Evolutionary conservation across 1,140 invertebrate genomes (phyloP).

Genomic region (Heliconius nattereri): DNA sequence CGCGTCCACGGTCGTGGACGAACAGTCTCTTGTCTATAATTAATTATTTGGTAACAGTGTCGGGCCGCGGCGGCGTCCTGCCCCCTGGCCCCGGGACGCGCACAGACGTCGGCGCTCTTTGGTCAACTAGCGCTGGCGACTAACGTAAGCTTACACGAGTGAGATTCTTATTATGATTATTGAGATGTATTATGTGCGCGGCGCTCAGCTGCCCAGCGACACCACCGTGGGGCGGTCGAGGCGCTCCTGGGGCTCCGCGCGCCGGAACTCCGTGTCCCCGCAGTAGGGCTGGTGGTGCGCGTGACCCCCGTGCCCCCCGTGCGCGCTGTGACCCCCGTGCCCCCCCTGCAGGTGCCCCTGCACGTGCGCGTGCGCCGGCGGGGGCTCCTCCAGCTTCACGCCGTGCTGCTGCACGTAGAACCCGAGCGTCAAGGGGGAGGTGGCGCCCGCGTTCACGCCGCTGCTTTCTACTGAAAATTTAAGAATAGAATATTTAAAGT

Average conservation of each 20-base stretch:
- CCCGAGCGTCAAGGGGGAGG: conserved; percentile 47
- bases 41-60: conserved; percentile 59
- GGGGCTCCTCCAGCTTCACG: conserved; percentile 67
- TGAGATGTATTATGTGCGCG: conserved; percentile 26
- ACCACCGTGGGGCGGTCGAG: conserved; percentile 68
- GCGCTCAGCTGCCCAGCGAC: conserved; percentile 70
- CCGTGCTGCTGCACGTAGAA: conserved; percentile 54
- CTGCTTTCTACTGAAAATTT: conserved; percentile 11
- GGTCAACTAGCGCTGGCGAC: conserved; percentile 55
- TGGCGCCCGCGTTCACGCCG: conserved; percentile 34
- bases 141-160: conserved; percentile 54
- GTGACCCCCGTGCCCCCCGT: conserved; percentile 29
- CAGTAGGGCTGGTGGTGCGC: conserved; percentile 48
- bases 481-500: background rate
- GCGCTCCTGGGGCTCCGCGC: conserved; percentile 52
- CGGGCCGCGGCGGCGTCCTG: background rate
- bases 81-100: background rate
- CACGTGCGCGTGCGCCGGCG: conserved; percentile 51
- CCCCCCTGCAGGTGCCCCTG: conserved; percentile 28
- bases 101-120: conserved; percentile 44
- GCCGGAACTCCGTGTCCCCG: conserved; percentile 53
- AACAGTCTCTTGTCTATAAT: conserved; percentile 54
- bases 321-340: conserved; percentile 41
- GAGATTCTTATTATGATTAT: conserved; percentile 59
- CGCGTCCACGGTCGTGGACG: conserved; percentile 37